These are phyloP conservation scores for Synergus gifuensis DNA, from an alignment of 2,888 invertebrate species.

Conservation along the genomic window DNA sequence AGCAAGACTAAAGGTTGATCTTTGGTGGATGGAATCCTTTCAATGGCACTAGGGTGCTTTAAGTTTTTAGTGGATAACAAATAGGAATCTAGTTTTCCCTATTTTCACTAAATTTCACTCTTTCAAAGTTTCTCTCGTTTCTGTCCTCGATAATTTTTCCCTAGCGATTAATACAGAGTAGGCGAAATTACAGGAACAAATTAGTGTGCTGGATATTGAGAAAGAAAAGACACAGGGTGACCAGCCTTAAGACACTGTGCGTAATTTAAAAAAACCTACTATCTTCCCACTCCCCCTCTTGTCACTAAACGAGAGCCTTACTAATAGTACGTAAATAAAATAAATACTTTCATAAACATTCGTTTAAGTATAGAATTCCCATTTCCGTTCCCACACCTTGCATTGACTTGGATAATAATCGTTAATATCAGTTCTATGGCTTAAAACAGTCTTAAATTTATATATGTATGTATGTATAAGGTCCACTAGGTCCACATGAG, in stretches of 20 bases:
- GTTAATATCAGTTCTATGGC: conserved; percentile 71
- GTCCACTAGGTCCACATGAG: conserved; percentile 60
- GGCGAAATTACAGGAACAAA: conserved; percentile 36
- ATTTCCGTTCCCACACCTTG: conserved; percentile 46
- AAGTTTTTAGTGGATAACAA: conserved; percentile 28
- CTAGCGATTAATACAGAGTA: conserved; percentile 21
- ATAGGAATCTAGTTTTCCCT: neutral
- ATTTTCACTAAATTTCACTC: conserved; percentile 16
- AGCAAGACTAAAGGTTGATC: conserved; percentile 41
- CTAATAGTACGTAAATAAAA: conserved; percentile 47
- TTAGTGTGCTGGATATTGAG: conserved; percentile 34
- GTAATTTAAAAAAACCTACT: conserved; percentile 39
- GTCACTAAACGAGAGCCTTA: conserved; percentile 38
- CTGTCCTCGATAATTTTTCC: conserved; percentile 15
- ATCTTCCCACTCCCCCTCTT: conserved; percentile 9
- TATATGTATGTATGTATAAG: conserved; percentile 50
- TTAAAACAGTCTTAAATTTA: conserved; percentile 71
- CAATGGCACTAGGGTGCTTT: conserved; percentile 41
- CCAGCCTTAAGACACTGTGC: conserved; percentile 42
- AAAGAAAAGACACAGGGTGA: conserved; percentile 39
- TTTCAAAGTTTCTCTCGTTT: conserved; percentile 12
- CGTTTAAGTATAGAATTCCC: conserved; percentile 38
- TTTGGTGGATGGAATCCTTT: conserved; percentile 42
- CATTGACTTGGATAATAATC: conserved; percentile 59
- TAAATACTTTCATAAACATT: conserved; percentile 54